A percentile compares a stretch with the other conserved stretches of the same genome.
Conservation (phyloP, 2,888 invertebrate species). For the Apamea monoglypha region DNA sequence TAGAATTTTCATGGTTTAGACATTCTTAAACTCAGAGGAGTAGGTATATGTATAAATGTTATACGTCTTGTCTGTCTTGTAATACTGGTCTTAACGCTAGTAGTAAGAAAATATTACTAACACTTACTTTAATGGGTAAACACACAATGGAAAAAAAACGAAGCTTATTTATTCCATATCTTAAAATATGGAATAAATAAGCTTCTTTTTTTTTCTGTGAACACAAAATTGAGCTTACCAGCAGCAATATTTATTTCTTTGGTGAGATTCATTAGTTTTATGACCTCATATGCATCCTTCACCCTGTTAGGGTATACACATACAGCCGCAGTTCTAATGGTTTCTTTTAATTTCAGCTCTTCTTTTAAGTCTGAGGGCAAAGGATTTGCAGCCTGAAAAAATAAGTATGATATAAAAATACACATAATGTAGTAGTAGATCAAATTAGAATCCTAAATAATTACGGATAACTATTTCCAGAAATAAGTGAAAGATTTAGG, state of each 20-base stretch:
- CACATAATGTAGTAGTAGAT: not conserved
- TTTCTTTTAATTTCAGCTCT: slow-evolving; percentile 77
- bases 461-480: not conserved
- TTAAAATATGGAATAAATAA: not conserved
- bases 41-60: too few species aligned
- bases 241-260: slow-evolving; percentile 94
- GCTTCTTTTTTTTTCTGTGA: not conserved
- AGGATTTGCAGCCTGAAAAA: slow-evolving; percentile 90
- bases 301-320: slow-evolving; percentile 98
- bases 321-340: slow-evolving; percentile 95
- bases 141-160: not conserved
- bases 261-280: slow-evolving; percentile 89
- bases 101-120: not conserved
- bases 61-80: too few species aligned
- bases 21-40: too few species aligned
- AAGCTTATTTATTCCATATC: not conserved
- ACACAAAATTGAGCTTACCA: slow-evolving; percentile 86
- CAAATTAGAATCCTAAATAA: not conserved
- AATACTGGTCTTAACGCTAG: too few species aligned
- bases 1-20: too few species aligned
- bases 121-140: not conserved
- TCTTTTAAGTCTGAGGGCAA: slow-evolving; percentile 74
- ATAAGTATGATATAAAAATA: not conserved
- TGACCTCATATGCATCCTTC: slow-evolving; percentile 91
- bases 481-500: too few species aligned